Base-by-base conservation (phyloP, 2,113 vertebrate species). In the Alaudala cheleensis region DNA sequence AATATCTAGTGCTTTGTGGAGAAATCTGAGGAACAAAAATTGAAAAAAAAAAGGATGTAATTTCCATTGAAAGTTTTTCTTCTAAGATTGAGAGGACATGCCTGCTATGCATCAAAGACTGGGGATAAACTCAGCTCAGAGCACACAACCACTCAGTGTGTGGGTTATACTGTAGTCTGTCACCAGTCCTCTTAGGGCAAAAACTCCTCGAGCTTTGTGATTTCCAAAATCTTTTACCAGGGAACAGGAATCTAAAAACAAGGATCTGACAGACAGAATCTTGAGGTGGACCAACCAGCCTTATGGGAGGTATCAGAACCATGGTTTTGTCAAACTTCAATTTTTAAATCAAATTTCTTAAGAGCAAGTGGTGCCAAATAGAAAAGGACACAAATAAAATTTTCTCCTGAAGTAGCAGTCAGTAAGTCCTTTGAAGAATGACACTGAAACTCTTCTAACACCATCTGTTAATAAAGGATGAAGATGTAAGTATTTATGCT, bases 261-360 rank as follows among this genome's bases (percentile, higher is more conserved):
- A 64, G 37, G 21, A 88, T 49, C 26, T 79, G 31, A 66, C 65
- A 91, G 80, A 89, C 7, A 2, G 61, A 28, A 87, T 45, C 69
- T 51, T 73, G 40, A 86, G 73, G 72, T n/a, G 65, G 37, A 37
- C 8, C 49, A 84, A 82, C 5, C 69, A 81, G 61, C 69, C 31
- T 88, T 76, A 95, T 29, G n/a, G 44, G 37, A 81, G 7, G 8
- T 49, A 51, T 84, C 86, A 91, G 60, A 92, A 81, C 51, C 61
- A 26, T 6, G 6, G 4, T 44, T 91, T 25, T 72, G 57, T 84
- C 62, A 84, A 71, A 86, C 24, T 71, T 78, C 40, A 81, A 88
- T 10, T 81, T 88, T 22, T 25, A 70, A 91, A 90, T 49, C 53
- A 53, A 42, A 91, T 79, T 86, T 54, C 64, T 76, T 45, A 73